Evolutionary conservation across 2,888 invertebrate species (phyloP), one percentile per base, ranked within the genome.

Genomic region (Dugesia japonica): DNA sequence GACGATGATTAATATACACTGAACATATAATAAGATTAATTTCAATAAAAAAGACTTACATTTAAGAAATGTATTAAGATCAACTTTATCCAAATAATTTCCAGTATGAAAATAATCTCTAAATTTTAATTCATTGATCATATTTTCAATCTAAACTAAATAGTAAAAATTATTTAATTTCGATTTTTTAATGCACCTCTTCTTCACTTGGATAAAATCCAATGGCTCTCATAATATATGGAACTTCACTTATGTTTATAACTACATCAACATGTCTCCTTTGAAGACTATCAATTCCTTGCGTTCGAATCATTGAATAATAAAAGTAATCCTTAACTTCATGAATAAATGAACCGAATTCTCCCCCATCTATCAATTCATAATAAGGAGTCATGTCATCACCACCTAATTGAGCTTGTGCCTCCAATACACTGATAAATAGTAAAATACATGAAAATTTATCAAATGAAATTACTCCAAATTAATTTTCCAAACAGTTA

Each of bases 281-380:
- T 0, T 88, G 86, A 74, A 88, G 88, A 0, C 88, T 87, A 82
- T 89, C 88, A 73, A 90, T 88, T 1, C 89, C 89, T 81, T 90
- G 89, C 80, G 84, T 72, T 13, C 77, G 42, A 71, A 90, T 89
- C 85, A 90, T 90, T 80, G 89, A 88, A 82, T 90, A 90, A 83
- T 89, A 90, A 84, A 90, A 90, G 78, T 89, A 85, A 81, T 90
- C 89, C 80, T 89, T 87, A 82, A 91, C 88, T 84, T 90, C 89
- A 77, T 86, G 84, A 82, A 89, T 89, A 75, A 90, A 85, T 87
- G 89, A 89, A 0, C 90, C 90, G 0, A 88, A 87, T 9, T 88
- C 85, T 0, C 90, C 90, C 74, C 89, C 89, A 77, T 90, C 89
- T 73, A 91, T 85, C 26, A 90, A 84, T 79, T 88, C 88, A 82